Percentiles rank a stretch among this genome's conserved stretches.
Conservation (phyloP, 2,888 invertebrate genomes). For the Exephanes ischioxanthus region DNA sequence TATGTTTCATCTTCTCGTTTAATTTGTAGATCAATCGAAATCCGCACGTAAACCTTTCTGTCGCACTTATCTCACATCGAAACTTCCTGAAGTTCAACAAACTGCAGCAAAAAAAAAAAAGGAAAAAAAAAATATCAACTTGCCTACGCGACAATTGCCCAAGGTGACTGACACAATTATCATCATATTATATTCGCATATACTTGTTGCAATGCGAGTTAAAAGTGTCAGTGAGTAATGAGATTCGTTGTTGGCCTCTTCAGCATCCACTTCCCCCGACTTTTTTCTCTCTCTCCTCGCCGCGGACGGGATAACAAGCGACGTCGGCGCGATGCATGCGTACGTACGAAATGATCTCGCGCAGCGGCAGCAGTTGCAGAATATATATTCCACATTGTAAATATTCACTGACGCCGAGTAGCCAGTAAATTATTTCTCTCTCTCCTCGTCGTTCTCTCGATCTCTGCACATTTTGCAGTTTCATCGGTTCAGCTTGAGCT, state of each 20-base stretch:
- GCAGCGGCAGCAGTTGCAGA: conserved; percentile 56
- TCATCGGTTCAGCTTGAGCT: not conserved
- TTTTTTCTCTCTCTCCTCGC: conserved; percentile 43
- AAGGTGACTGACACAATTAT: conserved; percentile 64
- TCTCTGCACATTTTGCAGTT: conserved; percentile 19
- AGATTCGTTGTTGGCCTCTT: conserved; percentile 58
- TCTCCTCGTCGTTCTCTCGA: conserved; percentile 49
- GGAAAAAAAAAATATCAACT: not conserved
- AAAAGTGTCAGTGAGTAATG: conserved; percentile 61
- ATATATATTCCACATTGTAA: conserved; percentile 59
- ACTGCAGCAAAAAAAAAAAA: no score
- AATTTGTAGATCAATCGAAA: no score
- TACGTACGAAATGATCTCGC: conserved; percentile 61
- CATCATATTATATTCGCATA: conserved; percentile 54
- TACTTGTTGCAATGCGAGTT: conserved; percentile 48
- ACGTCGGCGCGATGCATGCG: conserved; percentile 48
- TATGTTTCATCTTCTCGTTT: no score
- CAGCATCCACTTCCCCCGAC: not conserved
- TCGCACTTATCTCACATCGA: not conserved
- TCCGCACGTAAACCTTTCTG: no score
- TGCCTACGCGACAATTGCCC: conserved; percentile 28
- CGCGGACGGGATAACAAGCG: conserved; percentile 60
- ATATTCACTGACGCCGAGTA: conserved; percentile 64
- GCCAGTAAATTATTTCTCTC: conserved; percentile 76
- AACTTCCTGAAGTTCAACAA: not conserved